phyloP scores from a whole-genome alignment of 53 echinoderm and acorn worm species.

The Antedon mediterranea region DNA sequence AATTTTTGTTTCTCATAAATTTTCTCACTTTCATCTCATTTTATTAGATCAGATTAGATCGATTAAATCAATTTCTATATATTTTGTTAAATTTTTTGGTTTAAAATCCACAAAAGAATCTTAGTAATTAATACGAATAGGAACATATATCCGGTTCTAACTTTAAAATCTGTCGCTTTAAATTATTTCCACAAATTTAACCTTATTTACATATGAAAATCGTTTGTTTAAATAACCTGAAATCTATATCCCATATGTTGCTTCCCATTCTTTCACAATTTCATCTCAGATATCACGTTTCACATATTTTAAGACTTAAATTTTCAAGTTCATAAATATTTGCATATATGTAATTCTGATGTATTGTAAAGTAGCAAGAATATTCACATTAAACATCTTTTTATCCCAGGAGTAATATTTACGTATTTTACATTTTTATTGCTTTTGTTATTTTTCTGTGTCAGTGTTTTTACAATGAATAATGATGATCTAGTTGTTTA shows the following conservation, averaged over 20 bases:
- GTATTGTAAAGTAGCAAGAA: neutral
- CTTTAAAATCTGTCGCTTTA: too few species aligned
- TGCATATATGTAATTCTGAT: neutral
- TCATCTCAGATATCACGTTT: neutral
- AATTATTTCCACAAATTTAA: too few species aligned
- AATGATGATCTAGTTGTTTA: neutral
- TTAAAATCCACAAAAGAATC: too few species aligned
- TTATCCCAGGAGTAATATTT: neutral
- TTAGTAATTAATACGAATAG: too few species aligned
- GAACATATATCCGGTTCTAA: too few species aligned
- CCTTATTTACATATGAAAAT: neutral
- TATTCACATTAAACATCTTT: neutral
- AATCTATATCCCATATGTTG: neutral
- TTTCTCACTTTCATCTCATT: too few species aligned
- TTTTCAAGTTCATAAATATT: neutral
- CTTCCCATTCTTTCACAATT: neutral
- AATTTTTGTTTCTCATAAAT: too few species aligned
- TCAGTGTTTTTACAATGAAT: neutral
- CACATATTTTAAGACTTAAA: neutral
- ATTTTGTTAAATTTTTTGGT: too few species aligned
- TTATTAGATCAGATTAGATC: too few species aligned
- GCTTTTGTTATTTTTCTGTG: neutral
- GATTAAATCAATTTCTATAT: too few species aligned
- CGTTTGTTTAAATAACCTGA: neutral
- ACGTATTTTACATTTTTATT: neutral